A percentile compares a stretch with the other conserved stretches of the same genome.
Evolutionary conservation across 1,140 invertebrate genomes (phyloP).

Genomic region (Monochamus saltuarius): DNA sequence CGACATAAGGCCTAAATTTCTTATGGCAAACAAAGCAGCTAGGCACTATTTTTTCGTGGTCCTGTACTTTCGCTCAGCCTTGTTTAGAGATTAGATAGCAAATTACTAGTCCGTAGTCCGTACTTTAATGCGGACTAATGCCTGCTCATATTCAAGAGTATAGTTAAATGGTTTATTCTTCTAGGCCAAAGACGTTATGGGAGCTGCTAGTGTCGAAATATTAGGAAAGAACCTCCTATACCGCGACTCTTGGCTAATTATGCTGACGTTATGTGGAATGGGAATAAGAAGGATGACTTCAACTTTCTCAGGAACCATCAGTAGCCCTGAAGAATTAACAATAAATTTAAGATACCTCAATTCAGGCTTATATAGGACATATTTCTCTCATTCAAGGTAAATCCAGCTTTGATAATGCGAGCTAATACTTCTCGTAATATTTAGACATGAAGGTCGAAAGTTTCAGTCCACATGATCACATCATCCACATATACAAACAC

Average conservation of each 20-base stretch:
- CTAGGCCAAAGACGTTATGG: slow-evolving; percentile 30
- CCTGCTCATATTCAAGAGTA: neutral
- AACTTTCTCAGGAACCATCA: slow-evolving; percentile 47
- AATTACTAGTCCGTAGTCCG: slow-evolving; percentile 41
- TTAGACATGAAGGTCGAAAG: too few species aligned
- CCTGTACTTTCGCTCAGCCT: slow-evolving; percentile 50
- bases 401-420: too few species aligned
- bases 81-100: slow-evolving; percentile 48
- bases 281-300: slow-evolving; percentile 36
- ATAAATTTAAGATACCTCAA: too few species aligned
- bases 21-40: slow-evolving; percentile 50
- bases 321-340: slow-evolving; percentile 37
- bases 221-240: slow-evolving; percentile 49
- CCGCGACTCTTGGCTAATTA: slow-evolving; percentile 53
- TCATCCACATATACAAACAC: too few species aligned
- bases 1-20: slow-evolving; percentile 46
- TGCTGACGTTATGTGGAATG: slow-evolving; percentile 26
- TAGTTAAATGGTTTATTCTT: slow-evolving; percentile 29
- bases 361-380: too few species aligned
- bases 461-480: too few species aligned
- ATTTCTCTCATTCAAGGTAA: too few species aligned
- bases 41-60: slow-evolving; percentile 52
- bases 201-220: slow-evolving; percentile 42
- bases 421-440: too few species aligned
- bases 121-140: slow-evolving; percentile 13